These are phyloP conservation scores for Nomada ferruginata DNA, from an alignment of 2,888 invertebrate genomes.

Conservation along the genomic window DNA sequence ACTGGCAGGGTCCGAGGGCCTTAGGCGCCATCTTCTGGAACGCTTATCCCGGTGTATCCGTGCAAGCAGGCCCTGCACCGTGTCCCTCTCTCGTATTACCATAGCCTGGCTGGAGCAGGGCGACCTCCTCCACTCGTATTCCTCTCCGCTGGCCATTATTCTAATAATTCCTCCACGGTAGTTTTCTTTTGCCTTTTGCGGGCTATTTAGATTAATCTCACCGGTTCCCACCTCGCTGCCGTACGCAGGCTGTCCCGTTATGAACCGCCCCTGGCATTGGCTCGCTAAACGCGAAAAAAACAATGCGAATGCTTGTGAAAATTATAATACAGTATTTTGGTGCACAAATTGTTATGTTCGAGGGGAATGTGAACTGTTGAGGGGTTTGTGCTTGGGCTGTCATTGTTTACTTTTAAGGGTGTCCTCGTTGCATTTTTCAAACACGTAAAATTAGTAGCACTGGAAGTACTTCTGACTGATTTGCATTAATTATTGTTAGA, in stretches of 20 bases:
- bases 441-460: too few relatives aligned
- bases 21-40: constrained; percentile 82
- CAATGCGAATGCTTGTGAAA: not conserved
- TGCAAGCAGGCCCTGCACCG: constrained; percentile 60
- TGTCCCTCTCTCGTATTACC: constrained; percentile 80
- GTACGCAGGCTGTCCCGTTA: constrained; percentile 47
- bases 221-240: constrained; percentile 52
- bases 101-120: constrained; percentile 59
- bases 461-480: too few relatives aligned
- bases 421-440: too few relatives aligned
- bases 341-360: too few relatives aligned
- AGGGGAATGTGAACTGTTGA: too few relatives aligned
- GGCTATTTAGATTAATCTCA: constrained; percentile 56
- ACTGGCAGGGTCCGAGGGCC: constrained; percentile 74
- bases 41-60: constrained; percentile 77
- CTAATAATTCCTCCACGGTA: constrained; percentile 55
- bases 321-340: not conserved
- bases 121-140: constrained; percentile 63
- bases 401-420: too few relatives aligned
- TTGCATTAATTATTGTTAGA: too few relatives aligned
- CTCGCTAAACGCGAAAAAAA: not conserved
- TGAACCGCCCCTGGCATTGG: constrained; percentile 21
- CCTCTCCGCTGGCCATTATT: constrained; percentile 47
- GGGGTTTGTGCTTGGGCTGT: too few relatives aligned
- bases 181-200: constrained; percentile 52